These are phyloP conservation scores for Yponomeuta malinellus DNA, from an alignment of 2,888 invertebrate genomes.

Conservation along the genomic window DNA sequence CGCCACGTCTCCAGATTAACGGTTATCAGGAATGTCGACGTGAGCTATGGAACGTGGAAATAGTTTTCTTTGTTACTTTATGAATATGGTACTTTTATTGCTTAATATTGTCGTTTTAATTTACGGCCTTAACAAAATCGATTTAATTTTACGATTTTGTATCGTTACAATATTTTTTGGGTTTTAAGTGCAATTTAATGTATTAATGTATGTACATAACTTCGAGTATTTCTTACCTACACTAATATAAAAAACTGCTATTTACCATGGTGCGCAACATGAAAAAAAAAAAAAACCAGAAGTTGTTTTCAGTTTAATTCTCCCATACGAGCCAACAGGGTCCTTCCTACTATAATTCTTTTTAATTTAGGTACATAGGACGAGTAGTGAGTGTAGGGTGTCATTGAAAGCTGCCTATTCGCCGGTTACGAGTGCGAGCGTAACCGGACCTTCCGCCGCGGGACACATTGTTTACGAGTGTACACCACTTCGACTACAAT, in stretches of 20 bases:
- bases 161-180: background rate
- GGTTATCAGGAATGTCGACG: constrained; percentile 63
- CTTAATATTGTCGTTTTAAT: constrained; percentile 16
- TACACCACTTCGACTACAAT: constrained; percentile 71
- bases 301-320: no score
- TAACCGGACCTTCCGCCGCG: constrained; percentile 37
- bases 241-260: background rate
- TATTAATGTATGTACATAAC: background rate
- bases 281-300: no score
- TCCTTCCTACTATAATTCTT: background rate
- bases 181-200: background rate
- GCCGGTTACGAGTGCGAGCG: background rate
- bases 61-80: constrained; percentile 57
- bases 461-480: constrained; percentile 64
- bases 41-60: constrained; percentile 47
- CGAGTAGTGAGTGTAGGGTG: background rate
- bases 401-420: background rate
- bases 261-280: no score
- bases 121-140: constrained; percentile 3
- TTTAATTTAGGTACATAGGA: background rate
- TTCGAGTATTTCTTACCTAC: background rate
- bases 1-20: constrained; percentile 61
- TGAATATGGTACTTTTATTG: constrained; percentile 16
- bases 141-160: constrained; percentile 4
- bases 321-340: background rate